Conservation (phyloP, 37 sponge, comb jelly and placozoan species). For the Diacarnus erythraeanus region DNA sequence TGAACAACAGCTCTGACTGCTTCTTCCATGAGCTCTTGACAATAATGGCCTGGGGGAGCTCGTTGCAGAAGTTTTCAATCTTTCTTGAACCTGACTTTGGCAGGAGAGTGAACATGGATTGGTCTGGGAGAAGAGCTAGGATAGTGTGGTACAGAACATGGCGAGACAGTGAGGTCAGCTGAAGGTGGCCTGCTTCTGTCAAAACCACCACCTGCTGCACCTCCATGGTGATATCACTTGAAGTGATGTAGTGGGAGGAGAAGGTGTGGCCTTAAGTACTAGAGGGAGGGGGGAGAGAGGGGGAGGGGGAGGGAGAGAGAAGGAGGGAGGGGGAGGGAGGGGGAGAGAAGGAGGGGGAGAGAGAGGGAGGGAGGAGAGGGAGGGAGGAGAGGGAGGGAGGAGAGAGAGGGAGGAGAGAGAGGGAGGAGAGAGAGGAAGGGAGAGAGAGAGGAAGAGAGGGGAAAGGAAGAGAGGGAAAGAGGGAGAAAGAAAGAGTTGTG, state of each 20-base stretch:
- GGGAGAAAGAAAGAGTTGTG: background rate
- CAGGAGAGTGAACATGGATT: slow-evolving; percentile 14
- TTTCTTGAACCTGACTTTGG: slow-evolving; percentile 43
- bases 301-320: background rate
- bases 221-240: slow-evolving; percentile 10
- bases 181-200: slow-evolving; percentile 4
- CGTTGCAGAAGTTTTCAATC: slow-evolving; percentile 23
- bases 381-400: background rate
- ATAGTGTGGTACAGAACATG: background rate
- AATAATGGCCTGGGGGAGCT: slow-evolving; percentile 6
- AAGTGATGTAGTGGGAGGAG: too few relatives aligned
- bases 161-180: background rate
- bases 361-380: background rate
- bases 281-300: too few relatives aligned
- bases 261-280: too few relatives aligned
- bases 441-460: background rate
- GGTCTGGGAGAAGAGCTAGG: background rate
- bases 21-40: background rate
- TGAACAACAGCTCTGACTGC: background rate
- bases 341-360: background rate
- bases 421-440: background rate
- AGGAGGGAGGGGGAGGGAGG: background rate
- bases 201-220: slow-evolving; percentile 1
- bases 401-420: background rate
- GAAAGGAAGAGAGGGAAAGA: background rate